Conservation (phyloP, 1,140 invertebrate genomes). For the Trialeurodes vaporariorum region DNA sequence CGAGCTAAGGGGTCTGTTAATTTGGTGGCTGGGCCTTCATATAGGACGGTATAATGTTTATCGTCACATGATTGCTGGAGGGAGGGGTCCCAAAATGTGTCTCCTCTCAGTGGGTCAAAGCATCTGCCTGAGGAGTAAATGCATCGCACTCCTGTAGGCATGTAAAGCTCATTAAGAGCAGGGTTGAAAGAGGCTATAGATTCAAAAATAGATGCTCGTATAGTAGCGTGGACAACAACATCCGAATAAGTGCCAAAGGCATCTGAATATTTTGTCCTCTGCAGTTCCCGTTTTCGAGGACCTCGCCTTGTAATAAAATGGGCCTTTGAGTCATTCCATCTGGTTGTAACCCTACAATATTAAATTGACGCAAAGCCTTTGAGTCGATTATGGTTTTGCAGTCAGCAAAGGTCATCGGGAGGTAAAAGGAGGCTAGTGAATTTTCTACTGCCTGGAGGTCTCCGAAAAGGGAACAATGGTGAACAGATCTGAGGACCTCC, state of each 20-base stretch:
- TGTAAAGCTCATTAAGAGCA: not conserved
- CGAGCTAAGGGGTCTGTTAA: not conserved
- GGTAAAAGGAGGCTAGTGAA: too few species aligned
- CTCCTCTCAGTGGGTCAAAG: not conserved
- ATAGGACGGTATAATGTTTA: not conserved
- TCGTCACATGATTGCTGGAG: not conserved
- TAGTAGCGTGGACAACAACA: conserved; percentile 3
- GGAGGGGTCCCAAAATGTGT: not conserved
- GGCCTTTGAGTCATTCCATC: not conserved
- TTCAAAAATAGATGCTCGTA: not conserved
- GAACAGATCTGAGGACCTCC: too few species aligned
- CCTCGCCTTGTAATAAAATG: not conserved
- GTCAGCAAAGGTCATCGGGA: too few species aligned
- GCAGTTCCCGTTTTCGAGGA: not conserved
- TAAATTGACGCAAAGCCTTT: too few species aligned
- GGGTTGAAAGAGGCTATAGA: not conserved
- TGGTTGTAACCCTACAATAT: too few species aligned
- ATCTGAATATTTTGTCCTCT: not conserved
- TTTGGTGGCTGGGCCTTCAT: conserved; percentile 3
- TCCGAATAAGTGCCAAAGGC: not conserved
- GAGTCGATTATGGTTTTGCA: too few species aligned
- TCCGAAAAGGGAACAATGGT: too few species aligned
- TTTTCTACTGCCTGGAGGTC: too few species aligned
- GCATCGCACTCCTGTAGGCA: not conserved
- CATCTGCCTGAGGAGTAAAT: not conserved